Conservation (phyloP, 1,140 invertebrate species). For the Cyclargus thomasi region DNA sequence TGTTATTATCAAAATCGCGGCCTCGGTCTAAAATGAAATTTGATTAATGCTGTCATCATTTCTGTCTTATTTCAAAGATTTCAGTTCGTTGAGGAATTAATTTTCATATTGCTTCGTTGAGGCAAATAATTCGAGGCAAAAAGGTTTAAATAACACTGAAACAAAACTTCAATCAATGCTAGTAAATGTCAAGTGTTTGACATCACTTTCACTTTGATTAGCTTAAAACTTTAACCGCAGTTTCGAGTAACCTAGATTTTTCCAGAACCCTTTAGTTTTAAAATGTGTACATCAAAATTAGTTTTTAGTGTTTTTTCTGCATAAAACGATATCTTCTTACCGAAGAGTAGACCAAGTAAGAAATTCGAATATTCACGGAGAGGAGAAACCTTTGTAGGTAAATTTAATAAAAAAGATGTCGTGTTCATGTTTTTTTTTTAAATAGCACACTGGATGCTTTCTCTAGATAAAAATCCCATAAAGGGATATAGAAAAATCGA, state of each 20-base stretch:
- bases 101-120: not conserved
- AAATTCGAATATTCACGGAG: no score
- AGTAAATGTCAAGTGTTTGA: not conserved
- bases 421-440: no score
- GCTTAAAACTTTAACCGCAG: not conserved
- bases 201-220: not conserved
- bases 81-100: not conserved
- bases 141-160: not conserved
- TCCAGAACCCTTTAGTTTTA: no score
- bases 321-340: no score
- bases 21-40: slow-evolving; percentile 51
- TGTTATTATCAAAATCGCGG: slow-evolving; percentile 54
- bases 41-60: slow-evolving; percentile 35
- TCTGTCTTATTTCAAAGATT: slow-evolving; percentile 19
- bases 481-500: no score
- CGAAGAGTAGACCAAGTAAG: no score
- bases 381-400: no score
- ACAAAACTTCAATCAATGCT: not conserved
- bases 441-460: no score
- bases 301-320: no score
- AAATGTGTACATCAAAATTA: no score
- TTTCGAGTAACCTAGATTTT: not conserved
- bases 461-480: no score
- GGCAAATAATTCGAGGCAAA: not conserved
- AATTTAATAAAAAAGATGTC: no score